phyloP scores from a whole-genome alignment of 2,888 invertebrate genomes.

The Exocentrus adspersus region DNA sequence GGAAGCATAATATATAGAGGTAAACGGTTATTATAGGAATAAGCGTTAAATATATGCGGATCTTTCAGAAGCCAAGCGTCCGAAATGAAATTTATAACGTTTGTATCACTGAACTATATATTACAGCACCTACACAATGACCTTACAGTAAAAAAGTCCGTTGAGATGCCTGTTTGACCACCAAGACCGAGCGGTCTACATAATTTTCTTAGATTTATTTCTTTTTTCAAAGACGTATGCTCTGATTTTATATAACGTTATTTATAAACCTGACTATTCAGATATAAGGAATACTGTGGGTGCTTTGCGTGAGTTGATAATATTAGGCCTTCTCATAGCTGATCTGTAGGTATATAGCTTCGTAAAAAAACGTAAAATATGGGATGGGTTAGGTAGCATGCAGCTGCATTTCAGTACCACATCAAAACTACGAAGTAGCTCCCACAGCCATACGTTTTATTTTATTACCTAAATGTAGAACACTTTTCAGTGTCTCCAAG shows the following conservation, averaged over 20 bases:
- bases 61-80: conserved; percentile 57
- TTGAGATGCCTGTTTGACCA: conserved; percentile 49
- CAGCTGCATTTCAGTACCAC: conserved; percentile 33
- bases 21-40: conserved; percentile 44
- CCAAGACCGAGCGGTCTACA: conserved; percentile 47
- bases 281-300: conserved; percentile 33
- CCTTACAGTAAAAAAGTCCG: conserved; percentile 56
- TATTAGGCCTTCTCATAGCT: conserved; percentile 31
- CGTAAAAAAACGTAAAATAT: conserved; percentile 31
- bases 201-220: conserved; percentile 48
- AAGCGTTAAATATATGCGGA: conserved; percentile 49
- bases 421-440: conserved; percentile 40
- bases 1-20: conserved; percentile 22
- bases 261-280: conserved; percentile 24
- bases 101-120: conserved; percentile 60
- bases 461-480: conserved; percentile 19
- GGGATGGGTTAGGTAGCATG: conserved; percentile 29
- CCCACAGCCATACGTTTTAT: conserved; percentile 41
- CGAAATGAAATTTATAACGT: conserved; percentile 57
- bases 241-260: conserved; percentile 26
- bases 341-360: conserved; percentile 24
- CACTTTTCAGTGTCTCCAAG: too few relatives aligned
- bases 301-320: conserved; percentile 32
- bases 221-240: conserved; percentile 15
- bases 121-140: conserved; percentile 61